Evolutionary conservation across 2,888 invertebrate species (phyloP), one percentile per base, ranked within the genome.

Genomic region (Drosophila neoperkinsi): DNA sequence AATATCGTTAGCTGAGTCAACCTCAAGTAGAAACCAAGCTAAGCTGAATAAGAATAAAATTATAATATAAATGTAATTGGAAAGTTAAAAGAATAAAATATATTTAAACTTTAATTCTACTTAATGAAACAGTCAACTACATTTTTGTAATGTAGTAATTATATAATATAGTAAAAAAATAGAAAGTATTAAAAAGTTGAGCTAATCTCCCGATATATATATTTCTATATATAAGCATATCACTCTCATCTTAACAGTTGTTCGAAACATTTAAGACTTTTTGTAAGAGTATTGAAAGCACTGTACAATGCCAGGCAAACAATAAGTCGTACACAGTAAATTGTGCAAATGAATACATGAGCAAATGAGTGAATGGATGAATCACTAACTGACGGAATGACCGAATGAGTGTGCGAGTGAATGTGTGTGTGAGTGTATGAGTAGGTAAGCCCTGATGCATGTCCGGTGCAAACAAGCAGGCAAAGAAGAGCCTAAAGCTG

Each of bases 391-490:
- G 46, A 36, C 16, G 21, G 25, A 71, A 59, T 74, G 69, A 69
- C 62, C 52, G 65, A 84, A 65, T 75, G 79, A 71, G 55, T 73
- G 87, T 72, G 18, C 58, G 65, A 60, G 9, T 60, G 64, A 69
- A 25, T 56, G 10, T n/a, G 7, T 55, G 71, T 55, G 36, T 68
- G 60, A 28, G 11, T 57, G 61, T 38, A 34, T 52, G 66, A 59
- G 30, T 61, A 60, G 59, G 34, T 66, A 71, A 77, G 75, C 73
- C 77, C 75, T 79, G 89, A 84, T 87, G 87, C 88, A 87, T 84
- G 88, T 87, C 87, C 87, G 88, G 80, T 89, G 84, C 89, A 88
- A 81, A 79, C 71, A 76, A 83, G 61, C 75, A 71, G 53, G 49
- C 79, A 77, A 74, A 25, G 55, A 36, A 70, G 74, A 77, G 69